Percentiles rank a stretch among this genome's conserved stretches.
Evolutionary conservation across 2,888 invertebrate species (phyloP).

Genomic region (Epirrita christyi): DNA sequence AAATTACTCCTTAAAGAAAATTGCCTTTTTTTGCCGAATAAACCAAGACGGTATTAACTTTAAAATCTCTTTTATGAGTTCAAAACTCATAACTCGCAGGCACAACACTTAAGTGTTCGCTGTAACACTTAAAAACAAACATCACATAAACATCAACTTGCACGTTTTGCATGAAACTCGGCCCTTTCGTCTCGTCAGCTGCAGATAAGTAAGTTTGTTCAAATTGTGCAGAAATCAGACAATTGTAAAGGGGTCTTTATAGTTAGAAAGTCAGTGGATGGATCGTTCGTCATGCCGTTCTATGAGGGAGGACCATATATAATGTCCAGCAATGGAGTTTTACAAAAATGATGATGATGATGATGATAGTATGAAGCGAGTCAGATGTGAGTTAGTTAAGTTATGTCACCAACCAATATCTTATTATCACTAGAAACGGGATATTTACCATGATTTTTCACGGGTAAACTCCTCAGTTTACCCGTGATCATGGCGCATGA

Average conservation of each 20-base stretch:
- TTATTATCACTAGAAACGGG: too few species aligned
- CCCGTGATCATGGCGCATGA: too few species aligned
- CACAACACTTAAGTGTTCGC: conserved; percentile 10
- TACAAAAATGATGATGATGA: too few species aligned
- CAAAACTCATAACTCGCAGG: conserved; percentile 19
- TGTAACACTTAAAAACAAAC: conserved; percentile 28
- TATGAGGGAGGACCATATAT: too few species aligned
- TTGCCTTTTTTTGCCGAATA: conserved; percentile 3
- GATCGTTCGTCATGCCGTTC: too few species aligned
- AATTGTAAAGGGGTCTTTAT: neutral
- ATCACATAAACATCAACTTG: conserved; percentile 33
- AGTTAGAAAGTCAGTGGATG: neutral
- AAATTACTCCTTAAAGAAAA: conserved; percentile 10
- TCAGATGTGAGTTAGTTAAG: too few species aligned
- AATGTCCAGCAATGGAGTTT: too few species aligned
- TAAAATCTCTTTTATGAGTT: conserved; percentile 26
- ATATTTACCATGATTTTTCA: too few species aligned
- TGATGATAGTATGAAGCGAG: too few species aligned
- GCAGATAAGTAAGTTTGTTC: conserved; percentile 26
- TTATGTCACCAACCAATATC: too few species aligned
- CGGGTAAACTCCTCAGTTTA: too few species aligned
- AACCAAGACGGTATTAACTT: conserved; percentile 2
- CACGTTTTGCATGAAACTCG: conserved; percentile 28
- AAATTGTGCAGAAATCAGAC: conserved; percentile 9
- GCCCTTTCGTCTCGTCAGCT: conserved; percentile 31